These are phyloP conservation scores for Bombus confusus DNA, from an alignment of 1,140 invertebrate species.

Conservation along the genomic window DNA sequence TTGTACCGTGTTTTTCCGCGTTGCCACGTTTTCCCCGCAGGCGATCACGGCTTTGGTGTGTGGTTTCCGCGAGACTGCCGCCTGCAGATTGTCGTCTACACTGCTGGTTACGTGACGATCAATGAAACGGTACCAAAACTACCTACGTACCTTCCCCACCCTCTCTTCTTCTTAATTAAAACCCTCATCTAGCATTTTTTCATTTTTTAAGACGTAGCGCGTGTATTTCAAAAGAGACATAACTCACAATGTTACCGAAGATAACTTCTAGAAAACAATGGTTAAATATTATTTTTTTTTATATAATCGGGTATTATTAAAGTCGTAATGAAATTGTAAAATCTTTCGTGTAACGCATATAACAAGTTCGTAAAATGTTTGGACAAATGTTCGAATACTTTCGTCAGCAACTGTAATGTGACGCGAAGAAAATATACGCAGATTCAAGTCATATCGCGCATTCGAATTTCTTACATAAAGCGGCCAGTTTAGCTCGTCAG, in stretches of 20 bases:
- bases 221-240: not conserved
- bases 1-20: conserved; percentile 62
- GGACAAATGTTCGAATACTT: no score
- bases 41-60: conserved; percentile 67
- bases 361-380: no score
- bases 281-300: no score
- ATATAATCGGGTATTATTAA: no score
- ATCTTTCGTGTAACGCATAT: no score
- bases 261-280: no score
- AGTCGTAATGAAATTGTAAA: no score
- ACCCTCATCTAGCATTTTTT: not conserved
- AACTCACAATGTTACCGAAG: not conserved
- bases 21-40: conserved; percentile 67
- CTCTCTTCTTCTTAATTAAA: no score
- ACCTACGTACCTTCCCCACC: not conserved
- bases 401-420: not conserved
- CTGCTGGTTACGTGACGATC: conserved; percentile 44
- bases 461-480: conserved; percentile 12
- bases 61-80: conserved; percentile 59
- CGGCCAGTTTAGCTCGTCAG: not conserved
- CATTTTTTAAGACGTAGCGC: not conserved
- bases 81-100: conserved; percentile 40
- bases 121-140: conserved; percentile 46
- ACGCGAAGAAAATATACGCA: no score
- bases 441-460: no score